phyloP scores from a whole-genome alignment of 2,888 invertebrate genomes.

The Ophraella communa region DNA sequence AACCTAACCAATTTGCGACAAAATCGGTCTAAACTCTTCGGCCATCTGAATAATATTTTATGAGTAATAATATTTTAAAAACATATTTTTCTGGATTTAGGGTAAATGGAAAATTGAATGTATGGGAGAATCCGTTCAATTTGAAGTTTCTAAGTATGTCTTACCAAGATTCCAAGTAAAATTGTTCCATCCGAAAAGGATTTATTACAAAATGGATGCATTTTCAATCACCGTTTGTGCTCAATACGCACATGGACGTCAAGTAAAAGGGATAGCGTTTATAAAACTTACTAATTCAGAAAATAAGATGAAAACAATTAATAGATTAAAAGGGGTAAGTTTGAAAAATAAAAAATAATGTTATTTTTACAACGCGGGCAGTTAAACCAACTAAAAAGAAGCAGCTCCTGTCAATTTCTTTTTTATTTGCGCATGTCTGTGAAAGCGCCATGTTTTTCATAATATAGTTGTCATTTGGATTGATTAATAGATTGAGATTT shows the following conservation, averaged over 20 bases:
- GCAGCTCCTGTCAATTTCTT: too few species aligned
- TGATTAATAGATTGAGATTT: too few species aligned
- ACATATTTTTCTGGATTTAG: slow-evolving; percentile 48
- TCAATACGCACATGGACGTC: slow-evolving; percentile 68
- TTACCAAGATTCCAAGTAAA: slow-evolving; percentile 67
- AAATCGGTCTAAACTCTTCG: too few species aligned
- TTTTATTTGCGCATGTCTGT: too few species aligned
- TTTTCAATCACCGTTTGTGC: slow-evolving; percentile 65
- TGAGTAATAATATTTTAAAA: neutral
- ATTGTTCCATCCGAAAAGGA: slow-evolving; percentile 62
- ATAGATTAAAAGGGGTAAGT: slow-evolving; percentile 50
- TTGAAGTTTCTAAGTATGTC: slow-evolving; percentile 65
- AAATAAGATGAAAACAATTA: slow-evolving; percentile 42
- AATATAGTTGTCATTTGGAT: too few species aligned
- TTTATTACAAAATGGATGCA: slow-evolving; percentile 59
- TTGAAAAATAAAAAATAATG: too few species aligned
- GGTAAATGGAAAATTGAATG: slow-evolving; percentile 64
- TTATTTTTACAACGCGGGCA: too few species aligned
- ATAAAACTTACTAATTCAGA: slow-evolving; percentile 54
- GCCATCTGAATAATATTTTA: too few species aligned
- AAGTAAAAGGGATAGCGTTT: slow-evolving; percentile 64
- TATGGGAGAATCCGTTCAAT: slow-evolving; percentile 56
- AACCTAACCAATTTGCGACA: too few species aligned
- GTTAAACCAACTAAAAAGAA: too few species aligned
- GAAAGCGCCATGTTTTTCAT: too few species aligned